Conservation (phyloP, 2,888 invertebrate genomes). For the Sinhomidia bicolor region DNA sequence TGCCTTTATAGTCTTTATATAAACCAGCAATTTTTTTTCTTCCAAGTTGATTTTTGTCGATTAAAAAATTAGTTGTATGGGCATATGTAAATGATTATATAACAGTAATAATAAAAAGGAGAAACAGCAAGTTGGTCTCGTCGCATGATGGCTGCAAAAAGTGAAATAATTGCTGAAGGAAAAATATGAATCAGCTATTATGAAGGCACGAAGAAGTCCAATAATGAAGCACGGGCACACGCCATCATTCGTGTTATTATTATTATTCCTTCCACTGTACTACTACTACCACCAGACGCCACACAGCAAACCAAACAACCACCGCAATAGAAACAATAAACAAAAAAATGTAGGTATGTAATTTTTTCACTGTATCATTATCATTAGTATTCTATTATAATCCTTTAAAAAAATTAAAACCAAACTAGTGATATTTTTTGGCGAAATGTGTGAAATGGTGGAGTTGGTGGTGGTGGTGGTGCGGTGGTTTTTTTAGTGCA, state of each 20-base stretch:
- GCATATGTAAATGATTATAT: constrained; percentile 22
- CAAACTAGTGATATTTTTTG: constrained; percentile 30
- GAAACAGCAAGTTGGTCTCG: not conserved
- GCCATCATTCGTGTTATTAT: constrained; percentile 44
- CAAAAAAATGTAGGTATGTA: no score
- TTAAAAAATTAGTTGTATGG: not conserved
- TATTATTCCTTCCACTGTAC: no score
- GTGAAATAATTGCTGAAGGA: not conserved
- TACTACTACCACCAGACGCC: not conserved
- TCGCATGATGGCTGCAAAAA: constrained; percentile 42
- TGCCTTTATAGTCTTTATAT: constrained; percentile 27
- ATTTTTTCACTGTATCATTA: not conserved
- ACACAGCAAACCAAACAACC: not conserved
- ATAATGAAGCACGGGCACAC: constrained; percentile 23
- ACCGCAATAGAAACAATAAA: constrained; percentile 5
- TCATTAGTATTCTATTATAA: not conserved
- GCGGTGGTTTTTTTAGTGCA: not conserved
- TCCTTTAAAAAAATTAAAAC: no score
- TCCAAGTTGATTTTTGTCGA: not conserved
- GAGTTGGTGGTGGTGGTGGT: not conserved
- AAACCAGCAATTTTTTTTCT: constrained; percentile 18
- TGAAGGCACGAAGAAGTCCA: constrained; percentile 9
- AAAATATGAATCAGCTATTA: not conserved
- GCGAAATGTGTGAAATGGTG: not conserved
- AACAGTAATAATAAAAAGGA: no score